Conservation (phyloP, 2,113 vertebrate species). For the Lampris incognitus region DNA sequence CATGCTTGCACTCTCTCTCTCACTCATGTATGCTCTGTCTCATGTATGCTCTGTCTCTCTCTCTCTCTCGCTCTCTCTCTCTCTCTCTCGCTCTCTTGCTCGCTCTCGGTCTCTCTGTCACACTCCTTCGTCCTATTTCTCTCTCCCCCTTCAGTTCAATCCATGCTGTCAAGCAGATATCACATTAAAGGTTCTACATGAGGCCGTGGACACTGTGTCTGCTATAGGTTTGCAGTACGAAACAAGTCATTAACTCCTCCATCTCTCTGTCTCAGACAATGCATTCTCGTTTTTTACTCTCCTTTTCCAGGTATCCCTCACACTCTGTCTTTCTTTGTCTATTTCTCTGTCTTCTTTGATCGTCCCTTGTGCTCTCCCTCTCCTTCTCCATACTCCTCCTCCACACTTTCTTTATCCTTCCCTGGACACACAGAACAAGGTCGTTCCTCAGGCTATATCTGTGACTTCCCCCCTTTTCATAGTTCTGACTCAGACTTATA, state of each 20-base stretch:
- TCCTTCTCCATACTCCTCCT: background rate
- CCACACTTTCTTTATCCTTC: background rate
- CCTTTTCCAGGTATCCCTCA: background rate
- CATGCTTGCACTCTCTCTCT: no score
- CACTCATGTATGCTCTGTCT: no score
- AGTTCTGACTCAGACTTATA: slow-evolving; percentile 24
- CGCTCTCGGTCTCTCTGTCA: background rate
- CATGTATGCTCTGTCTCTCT: no score
- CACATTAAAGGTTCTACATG: background rate
- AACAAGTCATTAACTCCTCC: background rate
- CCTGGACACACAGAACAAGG: slow-evolving; percentile 9
- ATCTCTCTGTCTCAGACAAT: background rate
- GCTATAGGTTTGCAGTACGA: background rate
- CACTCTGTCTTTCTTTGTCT: background rate
- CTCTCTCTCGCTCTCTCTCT: background rate
- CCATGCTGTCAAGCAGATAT: background rate
- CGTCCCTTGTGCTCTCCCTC: background rate
- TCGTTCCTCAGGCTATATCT: slow-evolving; percentile 21
- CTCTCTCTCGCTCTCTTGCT: background rate
- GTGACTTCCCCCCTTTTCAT: slow-evolving; percentile 3
- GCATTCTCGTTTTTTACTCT: background rate
- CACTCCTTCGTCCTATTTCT: background rate
- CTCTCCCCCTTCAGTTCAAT: background rate
- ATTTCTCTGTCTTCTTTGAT: slow-evolving; percentile 1
- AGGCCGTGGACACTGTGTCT: background rate